Evolutionary conservation across 2,797 vertebrate genomes (phyloP).

Genomic region (Oreortyx pictus): DNA sequence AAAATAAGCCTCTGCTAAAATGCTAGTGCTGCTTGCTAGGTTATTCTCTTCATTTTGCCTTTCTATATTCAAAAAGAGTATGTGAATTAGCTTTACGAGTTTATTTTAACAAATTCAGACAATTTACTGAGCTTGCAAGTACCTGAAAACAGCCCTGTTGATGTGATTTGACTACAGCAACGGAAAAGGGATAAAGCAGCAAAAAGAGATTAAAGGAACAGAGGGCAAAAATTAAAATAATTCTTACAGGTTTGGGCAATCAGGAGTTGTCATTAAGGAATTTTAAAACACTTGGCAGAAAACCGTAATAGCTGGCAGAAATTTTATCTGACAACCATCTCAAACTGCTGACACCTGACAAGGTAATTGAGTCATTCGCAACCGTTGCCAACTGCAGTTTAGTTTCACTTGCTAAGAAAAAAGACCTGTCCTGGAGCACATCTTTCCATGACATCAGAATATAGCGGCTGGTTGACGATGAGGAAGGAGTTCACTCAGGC

Average conservation of each 20-base stretch:
- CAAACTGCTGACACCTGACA: background rate
- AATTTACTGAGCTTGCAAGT: background rate
- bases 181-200: background rate
- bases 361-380: background rate
- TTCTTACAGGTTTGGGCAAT: background rate
- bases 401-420: conserved; percentile 32
- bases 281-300: background rate
- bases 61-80: background rate
- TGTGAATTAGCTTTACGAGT: background rate
- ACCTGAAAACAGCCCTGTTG: background rate
- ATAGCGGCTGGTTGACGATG: background rate
- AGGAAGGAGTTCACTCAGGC: background rate
- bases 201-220: background rate
- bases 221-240: background rate
- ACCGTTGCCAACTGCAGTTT: background rate
- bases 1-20: background rate
- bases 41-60: background rate
- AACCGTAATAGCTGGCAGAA: background rate
- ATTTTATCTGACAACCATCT: background rate
- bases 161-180: background rate
- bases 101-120: background rate
- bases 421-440: background rate
- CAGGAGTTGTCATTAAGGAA: background rate
- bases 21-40: background rate
- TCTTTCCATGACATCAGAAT: background rate